Evolutionary conservation across 2,888 invertebrate genomes (phyloP).

Genomic region (Cephonodes hylas): DNA sequence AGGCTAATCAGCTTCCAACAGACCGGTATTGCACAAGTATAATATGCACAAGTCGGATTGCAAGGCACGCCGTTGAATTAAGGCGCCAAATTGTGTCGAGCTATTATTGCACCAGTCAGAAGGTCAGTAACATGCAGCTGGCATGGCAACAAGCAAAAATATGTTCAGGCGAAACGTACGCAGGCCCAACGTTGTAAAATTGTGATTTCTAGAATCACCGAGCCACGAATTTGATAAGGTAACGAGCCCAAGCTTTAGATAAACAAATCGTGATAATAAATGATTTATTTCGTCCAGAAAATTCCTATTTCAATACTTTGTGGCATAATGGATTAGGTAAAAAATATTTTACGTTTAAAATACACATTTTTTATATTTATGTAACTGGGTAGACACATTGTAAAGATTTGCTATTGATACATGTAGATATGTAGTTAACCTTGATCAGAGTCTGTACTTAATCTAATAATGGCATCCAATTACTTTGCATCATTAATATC

Average conservation of each 20-base stretch:
- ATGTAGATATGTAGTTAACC: neutral
- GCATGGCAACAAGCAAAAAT: slow-evolving; percentile 30
- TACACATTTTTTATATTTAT: neutral
- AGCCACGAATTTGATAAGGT: slow-evolving; percentile 20
- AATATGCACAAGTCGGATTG: neutral
- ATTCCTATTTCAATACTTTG: slow-evolving; percentile 20
- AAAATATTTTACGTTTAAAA: neutral
- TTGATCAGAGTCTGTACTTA: neutral
- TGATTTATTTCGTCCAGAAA: slow-evolving; percentile 26
- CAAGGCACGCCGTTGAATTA: slow-evolving; percentile 1
- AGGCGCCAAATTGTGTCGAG: slow-evolving; percentile 9
- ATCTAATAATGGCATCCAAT: slow-evolving; percentile 1
- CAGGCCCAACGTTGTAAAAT: slow-evolving; percentile 14
- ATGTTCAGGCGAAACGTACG: slow-evolving; percentile 13
- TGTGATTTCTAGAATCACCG: slow-evolving; percentile 38
- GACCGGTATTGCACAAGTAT: neutral
- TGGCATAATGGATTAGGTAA: neutral
- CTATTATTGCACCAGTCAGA: slow-evolving; percentile 17
- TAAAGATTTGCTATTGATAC: neutral
- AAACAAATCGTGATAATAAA: slow-evolving; percentile 22
- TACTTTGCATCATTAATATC: neutral
- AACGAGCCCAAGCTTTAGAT: slow-evolving; percentile 25
- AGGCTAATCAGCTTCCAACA: neutral
- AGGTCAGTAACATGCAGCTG: slow-evolving; percentile 33
- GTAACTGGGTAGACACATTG: too few relatives aligned